phyloP scores from a whole-genome alignment of 1,140 invertebrate species.

The Pinna nobilis region DNA sequence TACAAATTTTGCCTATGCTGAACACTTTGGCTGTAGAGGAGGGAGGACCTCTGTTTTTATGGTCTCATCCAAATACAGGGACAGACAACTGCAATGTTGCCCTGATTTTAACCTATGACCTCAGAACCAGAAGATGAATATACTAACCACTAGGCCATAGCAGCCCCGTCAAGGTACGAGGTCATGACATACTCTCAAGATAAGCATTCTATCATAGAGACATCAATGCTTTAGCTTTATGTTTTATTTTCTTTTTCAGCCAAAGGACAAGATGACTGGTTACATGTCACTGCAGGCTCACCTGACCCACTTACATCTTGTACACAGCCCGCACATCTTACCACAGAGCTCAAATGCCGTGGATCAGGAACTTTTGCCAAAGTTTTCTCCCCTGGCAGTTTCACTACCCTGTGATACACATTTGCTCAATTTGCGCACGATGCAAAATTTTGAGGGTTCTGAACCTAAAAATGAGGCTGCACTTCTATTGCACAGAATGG shows the following conservation, averaged over 20 bases:
- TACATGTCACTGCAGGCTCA: conserved; percentile 80
- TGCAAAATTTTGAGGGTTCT: conserved; percentile 61
- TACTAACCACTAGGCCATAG: too few species aligned
- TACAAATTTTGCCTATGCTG: too few species aligned
- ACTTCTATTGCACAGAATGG: conserved; percentile 76
- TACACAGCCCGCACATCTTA: conserved; percentile 80
- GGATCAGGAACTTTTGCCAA: conserved; percentile 34
- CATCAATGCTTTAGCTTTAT: too few species aligned
- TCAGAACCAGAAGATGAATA: too few species aligned
- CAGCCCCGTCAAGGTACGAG: too few species aligned
- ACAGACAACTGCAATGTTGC: too few species aligned
- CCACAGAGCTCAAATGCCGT: conserved; percentile 44
- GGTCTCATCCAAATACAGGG: too few species aligned
- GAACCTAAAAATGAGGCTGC: conserved; percentile 62
- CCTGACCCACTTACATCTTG: conserved; percentile 80
- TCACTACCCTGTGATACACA: conserved; percentile 74
- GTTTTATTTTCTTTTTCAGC: conserved; percentile 49
- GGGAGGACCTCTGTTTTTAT: too few species aligned
- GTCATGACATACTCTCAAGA: too few species aligned
- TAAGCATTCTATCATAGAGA: too few species aligned
- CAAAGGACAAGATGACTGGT: conserved; percentile 70
- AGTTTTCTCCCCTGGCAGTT: conserved; percentile 74
- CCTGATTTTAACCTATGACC: too few species aligned
- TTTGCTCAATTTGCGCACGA: conserved; percentile 67
- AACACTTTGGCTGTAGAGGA: too few species aligned